Conservation (phyloP, 2,113 vertebrate genomes). For the Narcine bancroftii region DNA sequence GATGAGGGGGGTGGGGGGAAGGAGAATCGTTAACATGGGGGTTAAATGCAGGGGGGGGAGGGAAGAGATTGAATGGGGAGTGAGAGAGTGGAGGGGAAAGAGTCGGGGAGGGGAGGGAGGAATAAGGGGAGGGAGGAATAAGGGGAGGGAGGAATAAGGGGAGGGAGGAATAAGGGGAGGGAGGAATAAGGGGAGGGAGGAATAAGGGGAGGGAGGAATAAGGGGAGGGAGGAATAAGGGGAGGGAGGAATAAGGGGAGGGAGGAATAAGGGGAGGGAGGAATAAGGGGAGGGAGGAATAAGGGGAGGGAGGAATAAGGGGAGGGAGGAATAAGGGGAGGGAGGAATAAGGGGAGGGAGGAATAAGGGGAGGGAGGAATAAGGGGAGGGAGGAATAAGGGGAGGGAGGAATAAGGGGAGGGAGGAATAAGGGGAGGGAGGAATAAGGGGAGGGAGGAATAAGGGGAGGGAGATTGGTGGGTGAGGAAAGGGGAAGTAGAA, state of each 20-base stretch:
- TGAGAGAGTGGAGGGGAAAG: constrained; percentile 1
- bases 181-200: background rate
- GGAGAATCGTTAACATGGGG: background rate
- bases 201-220: background rate
- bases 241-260: background rate
- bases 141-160: constrained; percentile 32
- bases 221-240: background rate
- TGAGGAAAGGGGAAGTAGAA: background rate
- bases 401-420: no score
- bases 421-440: no score
- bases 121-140: background rate
- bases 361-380: background rate
- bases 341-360: background rate
- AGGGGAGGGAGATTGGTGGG: background rate
- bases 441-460: background rate
- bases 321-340: background rate
- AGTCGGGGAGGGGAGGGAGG: background rate
- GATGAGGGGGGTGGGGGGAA: constrained; percentile 22
- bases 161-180: background rate
- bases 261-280: constrained; percentile 35
- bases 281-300: background rate
- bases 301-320: background rate
- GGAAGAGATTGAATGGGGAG: background rate
- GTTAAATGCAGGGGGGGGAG: accelerated
- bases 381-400: background rate